These are phyloP conservation scores for Spermophilus dauricus DNA, from an alignment of 2,113 vertebrate genomes.

Conservation along the genomic window DNA sequence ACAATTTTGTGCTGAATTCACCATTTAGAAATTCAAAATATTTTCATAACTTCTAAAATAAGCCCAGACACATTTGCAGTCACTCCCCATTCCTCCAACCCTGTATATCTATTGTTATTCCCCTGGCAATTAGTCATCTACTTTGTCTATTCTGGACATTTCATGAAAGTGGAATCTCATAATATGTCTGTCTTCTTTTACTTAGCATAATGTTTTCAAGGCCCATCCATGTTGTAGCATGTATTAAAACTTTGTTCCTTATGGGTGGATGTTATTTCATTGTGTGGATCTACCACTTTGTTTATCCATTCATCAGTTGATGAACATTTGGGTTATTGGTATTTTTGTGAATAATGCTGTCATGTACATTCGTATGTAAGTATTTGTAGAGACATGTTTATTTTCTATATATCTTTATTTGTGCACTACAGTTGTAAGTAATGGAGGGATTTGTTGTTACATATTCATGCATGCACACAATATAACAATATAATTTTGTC, in stretches of 20 bases:
- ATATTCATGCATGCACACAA: too few relatives aligned
- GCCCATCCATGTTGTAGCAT: background rate
- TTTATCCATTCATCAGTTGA: background rate
- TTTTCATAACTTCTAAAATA: constrained; percentile 24
- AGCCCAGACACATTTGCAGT: background rate
- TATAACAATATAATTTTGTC: too few relatives aligned
- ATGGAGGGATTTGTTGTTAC: too few relatives aligned
- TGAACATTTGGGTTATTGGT: background rate
- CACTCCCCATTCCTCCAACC: background rate
- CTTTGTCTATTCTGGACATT: background rate
- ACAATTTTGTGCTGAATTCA: background rate
- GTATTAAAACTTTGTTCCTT: background rate
- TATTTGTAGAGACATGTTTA: background rate
- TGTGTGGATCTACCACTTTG: background rate
- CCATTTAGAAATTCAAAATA: constrained; percentile 17
- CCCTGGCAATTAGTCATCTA: background rate
- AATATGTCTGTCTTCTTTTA: background rate
- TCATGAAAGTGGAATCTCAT: background rate
- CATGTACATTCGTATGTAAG: background rate
- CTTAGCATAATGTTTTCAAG: background rate
- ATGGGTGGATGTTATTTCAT: background rate
- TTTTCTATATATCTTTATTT: too few relatives aligned
- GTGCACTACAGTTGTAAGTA: too few relatives aligned
- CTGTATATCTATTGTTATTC: background rate
- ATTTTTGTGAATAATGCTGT: background rate